These are phyloP conservation scores for Rhizoglyphus robini DNA, from an alignment of 1,140 invertebrate genomes.

Conservation along the genomic window DNA sequence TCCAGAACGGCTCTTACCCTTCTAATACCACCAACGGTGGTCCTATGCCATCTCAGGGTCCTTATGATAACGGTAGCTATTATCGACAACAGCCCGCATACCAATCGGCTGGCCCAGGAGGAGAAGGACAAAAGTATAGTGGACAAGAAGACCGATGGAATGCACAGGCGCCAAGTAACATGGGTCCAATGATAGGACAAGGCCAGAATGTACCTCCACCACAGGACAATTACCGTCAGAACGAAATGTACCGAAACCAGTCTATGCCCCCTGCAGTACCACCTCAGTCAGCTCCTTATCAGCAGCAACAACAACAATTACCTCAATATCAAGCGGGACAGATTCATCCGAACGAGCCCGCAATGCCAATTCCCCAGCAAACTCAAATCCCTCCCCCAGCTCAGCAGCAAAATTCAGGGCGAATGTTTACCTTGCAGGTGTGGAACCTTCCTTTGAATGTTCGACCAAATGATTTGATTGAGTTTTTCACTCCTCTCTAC, in stretches of 20 bases:
- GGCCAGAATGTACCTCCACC: background rate
- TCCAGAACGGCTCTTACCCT: background rate
- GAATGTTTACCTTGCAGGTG: constrained; percentile 43
- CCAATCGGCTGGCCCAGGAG: background rate
- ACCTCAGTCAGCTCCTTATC: background rate
- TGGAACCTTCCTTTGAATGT: constrained; percentile 40
- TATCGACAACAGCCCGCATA: background rate
- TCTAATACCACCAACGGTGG: background rate
- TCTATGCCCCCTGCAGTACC: too few relatives aligned
- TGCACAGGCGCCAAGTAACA: background rate
- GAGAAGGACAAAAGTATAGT: background rate
- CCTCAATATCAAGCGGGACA: background rate
- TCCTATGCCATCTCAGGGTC: background rate
- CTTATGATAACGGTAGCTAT: background rate
- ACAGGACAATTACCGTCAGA: background rate
- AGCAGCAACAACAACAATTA: background rate
- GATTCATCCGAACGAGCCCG: background rate
- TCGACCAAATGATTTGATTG: constrained; percentile 53
- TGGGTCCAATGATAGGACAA: background rate
- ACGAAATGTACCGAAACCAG: background rate
- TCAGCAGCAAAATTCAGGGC: too few relatives aligned
- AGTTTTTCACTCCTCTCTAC: constrained; percentile 59
- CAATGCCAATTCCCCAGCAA: background rate
- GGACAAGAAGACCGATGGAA: background rate
- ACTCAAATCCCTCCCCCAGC: background rate